These are phyloP conservation scores for Cancer borealis DNA, from an alignment of 2,888 invertebrate genomes.

Conservation along the genomic window DNA sequence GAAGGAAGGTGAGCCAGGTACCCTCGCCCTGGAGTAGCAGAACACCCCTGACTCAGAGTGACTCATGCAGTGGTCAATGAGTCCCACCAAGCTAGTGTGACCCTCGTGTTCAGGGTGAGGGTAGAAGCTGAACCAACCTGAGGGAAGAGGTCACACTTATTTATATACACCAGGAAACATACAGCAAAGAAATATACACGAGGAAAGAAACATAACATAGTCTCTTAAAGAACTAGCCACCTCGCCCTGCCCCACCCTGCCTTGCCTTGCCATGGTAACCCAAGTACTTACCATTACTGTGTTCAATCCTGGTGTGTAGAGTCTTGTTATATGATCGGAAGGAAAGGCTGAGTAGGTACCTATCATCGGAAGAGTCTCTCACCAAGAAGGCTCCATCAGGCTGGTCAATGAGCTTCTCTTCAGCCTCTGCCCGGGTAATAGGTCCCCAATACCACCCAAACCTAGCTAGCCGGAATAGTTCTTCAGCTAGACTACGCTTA, in stretches of 20 bases:
- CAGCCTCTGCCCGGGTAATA: slow-evolving; percentile 83
- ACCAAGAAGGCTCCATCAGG: slow-evolving; percentile 89
- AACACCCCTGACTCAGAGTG: slow-evolving; percentile 86
- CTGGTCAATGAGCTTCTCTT: slow-evolving; percentile 85
- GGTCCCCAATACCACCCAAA: slow-evolving; percentile 77
- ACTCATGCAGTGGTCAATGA: slow-evolving; percentile 87
- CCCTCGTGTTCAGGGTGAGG: slow-evolving; percentile 82
- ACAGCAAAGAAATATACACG: too few species aligned
- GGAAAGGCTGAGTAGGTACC: slow-evolving; percentile 87
- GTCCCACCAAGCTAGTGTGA: slow-evolving; percentile 85
- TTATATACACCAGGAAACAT: too few species aligned
- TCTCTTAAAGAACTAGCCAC: too few species aligned
- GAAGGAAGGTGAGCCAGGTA: slow-evolving; percentile 86
- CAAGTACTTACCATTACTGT: slow-evolving; percentile 83
- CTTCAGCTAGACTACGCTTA: slow-evolving; percentile 70
- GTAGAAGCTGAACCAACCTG: slow-evolving; percentile 82
- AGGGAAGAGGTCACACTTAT: background rate
- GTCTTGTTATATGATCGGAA: slow-evolving; percentile 86
- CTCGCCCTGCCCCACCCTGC: too few species aligned
- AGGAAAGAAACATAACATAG: background rate
- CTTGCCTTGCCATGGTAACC: too few species aligned
- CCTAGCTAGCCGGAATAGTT: slow-evolving; percentile 70
- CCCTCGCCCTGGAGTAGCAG: slow-evolving; percentile 86
- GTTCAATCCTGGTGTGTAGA: slow-evolving; percentile 88
- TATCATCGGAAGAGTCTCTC: slow-evolving; percentile 87